Conservation (phyloP, 2,888 invertebrate genomes). For the Brenthis daphne region DNA sequence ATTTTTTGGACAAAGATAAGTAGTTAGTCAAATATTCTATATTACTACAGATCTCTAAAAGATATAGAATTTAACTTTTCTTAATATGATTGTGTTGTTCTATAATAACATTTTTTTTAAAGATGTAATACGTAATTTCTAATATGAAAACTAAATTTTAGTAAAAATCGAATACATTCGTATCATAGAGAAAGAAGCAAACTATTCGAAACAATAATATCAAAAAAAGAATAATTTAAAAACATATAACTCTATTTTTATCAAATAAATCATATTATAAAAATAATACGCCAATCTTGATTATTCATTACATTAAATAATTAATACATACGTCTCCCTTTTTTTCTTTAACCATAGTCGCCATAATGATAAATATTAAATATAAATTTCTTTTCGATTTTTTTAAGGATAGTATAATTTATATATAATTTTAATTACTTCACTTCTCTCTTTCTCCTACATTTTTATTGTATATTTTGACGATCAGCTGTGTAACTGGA, state of each 20-base stretch:
- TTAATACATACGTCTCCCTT: constrained; percentile 57
- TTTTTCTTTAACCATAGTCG: constrained; percentile 72
- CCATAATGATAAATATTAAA: constrained; percentile 50
- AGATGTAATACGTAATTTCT: too few relatives aligned
- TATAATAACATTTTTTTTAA: too few relatives aligned
- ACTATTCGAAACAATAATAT: too few relatives aligned
- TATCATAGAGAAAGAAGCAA: too few relatives aligned
- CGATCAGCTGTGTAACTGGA: constrained; percentile 32
- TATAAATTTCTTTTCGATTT: constrained; percentile 1
- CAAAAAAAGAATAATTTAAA: not conserved
- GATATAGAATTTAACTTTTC: too few relatives aligned
- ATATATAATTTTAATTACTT: constrained; percentile 3
- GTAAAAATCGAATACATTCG: too few relatives aligned
- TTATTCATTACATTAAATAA: constrained; percentile 9
- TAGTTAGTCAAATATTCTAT: too few relatives aligned
- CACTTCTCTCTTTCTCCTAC: not conserved
- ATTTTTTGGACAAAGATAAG: too few relatives aligned
- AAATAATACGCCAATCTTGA: constrained; percentile 45
- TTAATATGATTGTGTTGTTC: too few relatives aligned
- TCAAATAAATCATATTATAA: not conserved
- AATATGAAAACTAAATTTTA: too few relatives aligned
- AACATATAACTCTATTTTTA: constrained; percentile 4
- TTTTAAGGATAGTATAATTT: not conserved
- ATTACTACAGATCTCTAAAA: too few relatives aligned
- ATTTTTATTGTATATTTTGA: constrained; percentile 29